Evolutionary conservation across 2,797 vertebrate genomes (phyloP).

Genomic region (Eospalax fontanierii): DNA sequence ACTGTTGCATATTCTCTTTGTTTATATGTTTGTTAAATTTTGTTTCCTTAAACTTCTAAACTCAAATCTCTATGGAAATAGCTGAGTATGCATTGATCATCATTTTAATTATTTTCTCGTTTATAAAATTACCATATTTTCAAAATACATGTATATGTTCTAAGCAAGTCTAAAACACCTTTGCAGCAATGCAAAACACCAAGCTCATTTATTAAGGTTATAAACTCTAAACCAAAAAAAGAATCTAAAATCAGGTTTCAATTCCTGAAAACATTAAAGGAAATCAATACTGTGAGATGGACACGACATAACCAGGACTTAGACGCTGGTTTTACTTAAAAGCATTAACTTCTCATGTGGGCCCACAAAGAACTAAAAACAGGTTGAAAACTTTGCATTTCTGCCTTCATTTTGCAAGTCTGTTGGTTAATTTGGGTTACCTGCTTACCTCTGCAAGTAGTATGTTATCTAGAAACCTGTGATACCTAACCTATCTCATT

Average conservation of each 20-base stretch:
- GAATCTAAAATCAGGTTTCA: not conserved
- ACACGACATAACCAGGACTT: not conserved
- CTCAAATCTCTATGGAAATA: not conserved
- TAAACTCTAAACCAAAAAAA: conserved; percentile 6
- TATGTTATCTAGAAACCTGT: too few relatives aligned
- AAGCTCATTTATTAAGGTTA: conserved; percentile 5
- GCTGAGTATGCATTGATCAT: not conserved
- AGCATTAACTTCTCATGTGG: not conserved
- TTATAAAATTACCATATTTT: conserved; percentile 37
- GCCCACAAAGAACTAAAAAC: not conserved
- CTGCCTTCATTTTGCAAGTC: not conserved
- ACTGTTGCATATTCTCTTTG: not conserved
- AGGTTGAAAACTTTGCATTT: not conserved
- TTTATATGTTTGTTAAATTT: not conserved
- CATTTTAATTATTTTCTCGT: conserved; percentile 38
- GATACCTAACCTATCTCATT: too few relatives aligned
- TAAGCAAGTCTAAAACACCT: conserved; percentile 51
- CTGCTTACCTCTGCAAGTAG: too few relatives aligned
- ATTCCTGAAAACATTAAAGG: not conserved
- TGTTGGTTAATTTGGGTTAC: not conserved
- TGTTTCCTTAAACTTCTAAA: conserved; percentile 62
- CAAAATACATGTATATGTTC: not conserved
- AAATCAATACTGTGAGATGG: not conserved
- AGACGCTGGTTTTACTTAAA: not conserved
- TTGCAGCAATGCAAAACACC: not conserved